These are phyloP conservation scores for Chalcis sispes DNA, from an alignment of 2,888 invertebrate genomes.

Conservation along the genomic window DNA sequence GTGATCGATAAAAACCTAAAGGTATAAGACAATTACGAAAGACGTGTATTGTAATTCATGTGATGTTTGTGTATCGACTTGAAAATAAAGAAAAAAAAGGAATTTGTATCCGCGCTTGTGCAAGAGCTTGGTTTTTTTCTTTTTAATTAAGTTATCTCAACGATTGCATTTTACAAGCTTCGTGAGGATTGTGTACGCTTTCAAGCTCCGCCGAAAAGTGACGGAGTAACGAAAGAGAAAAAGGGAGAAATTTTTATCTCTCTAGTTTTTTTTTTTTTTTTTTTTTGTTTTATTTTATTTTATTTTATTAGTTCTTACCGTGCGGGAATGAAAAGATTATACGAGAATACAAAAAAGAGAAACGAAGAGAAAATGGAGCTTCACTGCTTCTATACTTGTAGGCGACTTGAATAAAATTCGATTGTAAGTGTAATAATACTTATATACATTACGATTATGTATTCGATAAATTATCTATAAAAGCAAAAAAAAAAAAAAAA, in stretches of 20 bases:
- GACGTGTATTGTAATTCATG: constrained; percentile 43
- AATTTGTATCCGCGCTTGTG: constrained; percentile 17
- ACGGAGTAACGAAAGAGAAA: constrained; percentile 19
- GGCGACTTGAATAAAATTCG: constrained; percentile 62
- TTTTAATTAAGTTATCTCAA: constrained; percentile 11
- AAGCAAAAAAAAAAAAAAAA: constrained; percentile 49
- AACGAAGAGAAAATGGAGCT: constrained; percentile 63
- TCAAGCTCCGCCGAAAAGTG: constrained; percentile 16
- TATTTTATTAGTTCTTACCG: constrained; percentile 25
- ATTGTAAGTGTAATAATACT: constrained; percentile 57
- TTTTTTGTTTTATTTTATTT: constrained; percentile 41
- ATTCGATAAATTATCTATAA: constrained; percentile 70
- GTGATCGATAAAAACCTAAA: constrained; percentile 5
- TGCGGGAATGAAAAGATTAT: constrained; percentile 45
- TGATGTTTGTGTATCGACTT: constrained; percentile 43
- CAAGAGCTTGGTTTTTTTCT: constrained; percentile 12
- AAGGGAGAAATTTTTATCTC: neutral
- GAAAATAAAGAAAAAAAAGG: constrained; percentile 5
- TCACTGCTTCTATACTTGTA: constrained; percentile 67
- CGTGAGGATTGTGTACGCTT: constrained; percentile 30
- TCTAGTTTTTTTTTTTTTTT: constrained; percentile 38
- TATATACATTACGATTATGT: constrained; percentile 66
- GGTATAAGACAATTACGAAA: neutral
- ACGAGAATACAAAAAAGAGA: constrained; percentile 44
- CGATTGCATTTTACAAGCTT: constrained; percentile 27